phyloP scores from a whole-genome alignment of 2,797 vertebrate genomes.

The Dromococcyx pavoninus region DNA sequence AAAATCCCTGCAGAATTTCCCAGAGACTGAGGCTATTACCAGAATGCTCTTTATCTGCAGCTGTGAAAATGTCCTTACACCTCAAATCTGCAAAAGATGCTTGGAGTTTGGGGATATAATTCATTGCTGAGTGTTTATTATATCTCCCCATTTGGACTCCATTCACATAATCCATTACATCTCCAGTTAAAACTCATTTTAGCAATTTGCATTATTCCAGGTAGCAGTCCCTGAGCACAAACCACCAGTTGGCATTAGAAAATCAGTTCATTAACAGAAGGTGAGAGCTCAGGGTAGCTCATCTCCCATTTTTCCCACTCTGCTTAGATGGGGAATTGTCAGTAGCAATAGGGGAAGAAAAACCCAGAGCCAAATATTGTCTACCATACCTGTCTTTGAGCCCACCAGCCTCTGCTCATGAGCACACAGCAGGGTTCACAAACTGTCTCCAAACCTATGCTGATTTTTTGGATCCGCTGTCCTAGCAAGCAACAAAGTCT shows the following conservation, averaged over 20 bases:
- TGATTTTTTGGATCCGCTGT: not conserved
- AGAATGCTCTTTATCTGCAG: constrained; percentile 6
- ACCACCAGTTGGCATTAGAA: not conserved
- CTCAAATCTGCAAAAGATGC: not conserved
- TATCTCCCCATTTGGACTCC: constrained; percentile 6
- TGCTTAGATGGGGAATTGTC: not conserved
- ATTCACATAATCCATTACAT: constrained; percentile 23
- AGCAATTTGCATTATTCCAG: not conserved
- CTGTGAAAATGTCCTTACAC: not conserved
- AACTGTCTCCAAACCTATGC: not conserved
- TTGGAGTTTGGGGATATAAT: constrained; percentile 5
- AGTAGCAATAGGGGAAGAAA: not conserved
- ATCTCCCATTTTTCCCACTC: not conserved
- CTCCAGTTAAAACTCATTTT: not conserved
- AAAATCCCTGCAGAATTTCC: constrained; percentile 14
- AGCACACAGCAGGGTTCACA: not conserved
- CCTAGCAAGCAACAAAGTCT: not conserved
- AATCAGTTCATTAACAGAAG: not conserved
- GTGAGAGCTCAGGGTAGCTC: not conserved
- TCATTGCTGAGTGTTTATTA: not conserved
- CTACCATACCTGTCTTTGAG: not conserved
- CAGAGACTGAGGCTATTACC: not conserved
- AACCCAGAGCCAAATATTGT: not conserved
- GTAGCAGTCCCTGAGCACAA: not conserved
- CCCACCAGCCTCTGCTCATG: not conserved